A percentile compares a stretch with the other conserved stretches of the same genome.
Evolutionary conservation across 2,888 invertebrate species (phyloP).

Genomic region (Matsumyia berberina): DNA sequence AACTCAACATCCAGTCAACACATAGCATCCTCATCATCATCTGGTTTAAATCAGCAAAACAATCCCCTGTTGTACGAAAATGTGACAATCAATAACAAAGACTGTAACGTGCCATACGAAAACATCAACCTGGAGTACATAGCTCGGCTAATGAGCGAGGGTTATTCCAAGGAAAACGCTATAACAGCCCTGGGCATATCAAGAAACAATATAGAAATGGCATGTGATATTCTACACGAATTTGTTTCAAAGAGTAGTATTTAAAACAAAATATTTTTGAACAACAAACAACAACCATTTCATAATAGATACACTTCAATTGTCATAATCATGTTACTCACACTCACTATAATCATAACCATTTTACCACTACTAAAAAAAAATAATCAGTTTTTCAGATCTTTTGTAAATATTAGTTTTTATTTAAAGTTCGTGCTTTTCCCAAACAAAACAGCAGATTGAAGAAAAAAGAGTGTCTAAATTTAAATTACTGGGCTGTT

Average conservation of each 20-base stretch:
- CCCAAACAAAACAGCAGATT: constrained; percentile 3
- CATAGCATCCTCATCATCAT: constrained; percentile 73
- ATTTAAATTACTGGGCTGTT: constrained; percentile 1
- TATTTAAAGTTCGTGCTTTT: not conserved
- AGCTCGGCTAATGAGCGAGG: constrained; percentile 93
- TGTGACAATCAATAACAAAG: constrained; percentile 84
- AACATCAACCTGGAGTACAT: constrained; percentile 96
- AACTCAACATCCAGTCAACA: constrained; percentile 64
- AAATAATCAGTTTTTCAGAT: constrained; percentile 2
- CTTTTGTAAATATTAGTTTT: constrained; percentile 43
- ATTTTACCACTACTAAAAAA: constrained; percentile 15
- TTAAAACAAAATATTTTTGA: constrained; percentile 77
- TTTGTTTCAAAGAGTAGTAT: constrained; percentile 89
- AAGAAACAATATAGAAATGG: constrained; percentile 97
- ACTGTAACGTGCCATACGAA: constrained; percentile 89
- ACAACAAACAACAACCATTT: constrained; percentile 41
- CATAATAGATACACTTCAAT: constrained; percentile 36
- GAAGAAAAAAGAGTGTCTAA: constrained; percentile 12
- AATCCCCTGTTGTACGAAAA: constrained; percentile 84
- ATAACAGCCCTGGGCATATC: constrained; percentile 96
- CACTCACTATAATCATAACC: constrained; percentile 46
- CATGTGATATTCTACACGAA: constrained; percentile 96
- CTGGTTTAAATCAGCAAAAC: constrained; percentile 75
- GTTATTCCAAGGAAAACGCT: constrained; percentile 95
- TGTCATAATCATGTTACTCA: constrained; percentile 60